These are phyloP conservation scores for Ochropleura leucogaster DNA, from an alignment of 2,888 invertebrate species.

Conservation along the genomic window DNA sequence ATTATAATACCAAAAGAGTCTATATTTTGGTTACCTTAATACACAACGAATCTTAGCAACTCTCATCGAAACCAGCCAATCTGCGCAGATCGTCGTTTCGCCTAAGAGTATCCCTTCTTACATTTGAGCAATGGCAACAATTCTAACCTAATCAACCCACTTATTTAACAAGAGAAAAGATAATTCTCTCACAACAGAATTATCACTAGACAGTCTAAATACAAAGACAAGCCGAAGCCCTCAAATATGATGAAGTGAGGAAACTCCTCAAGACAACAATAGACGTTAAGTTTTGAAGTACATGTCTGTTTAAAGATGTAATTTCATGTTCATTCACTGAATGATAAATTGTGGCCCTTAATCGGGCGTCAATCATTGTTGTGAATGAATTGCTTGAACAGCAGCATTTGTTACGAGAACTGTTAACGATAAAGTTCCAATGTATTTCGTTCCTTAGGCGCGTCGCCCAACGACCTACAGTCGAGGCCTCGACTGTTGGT, in stretches of 20 bases:
- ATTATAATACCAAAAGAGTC: too few species aligned
- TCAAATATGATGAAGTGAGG: slow-evolving; percentile 15
- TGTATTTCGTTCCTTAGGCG: background rate
- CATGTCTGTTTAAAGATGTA: slow-evolving; percentile 6
- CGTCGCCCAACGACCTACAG: too few species aligned
- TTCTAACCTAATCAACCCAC: too few species aligned
- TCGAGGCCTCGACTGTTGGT: too few species aligned
- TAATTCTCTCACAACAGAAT: background rate
- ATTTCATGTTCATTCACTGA: slow-evolving; percentile 28
- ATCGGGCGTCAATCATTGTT: slow-evolving; percentile 24
- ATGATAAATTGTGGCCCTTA: slow-evolving; percentile 5
- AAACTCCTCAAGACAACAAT: slow-evolving; percentile 13
- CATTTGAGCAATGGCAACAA: too few species aligned
- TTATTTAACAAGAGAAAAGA: background rate
- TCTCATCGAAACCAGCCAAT: background rate
- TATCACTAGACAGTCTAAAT: background rate
- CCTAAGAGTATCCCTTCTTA: too few species aligned
- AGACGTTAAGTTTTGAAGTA: background rate
- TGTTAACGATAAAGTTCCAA: background rate
- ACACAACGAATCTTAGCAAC: too few species aligned
- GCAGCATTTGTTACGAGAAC: background rate
- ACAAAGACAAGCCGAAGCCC: background rate
- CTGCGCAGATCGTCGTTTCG: background rate
- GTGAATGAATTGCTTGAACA: background rate
- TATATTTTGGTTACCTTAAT: too few species aligned